phyloP scores from a whole-genome alignment of 2,113 vertebrate species.

The Cygnus buccinator region DNA sequence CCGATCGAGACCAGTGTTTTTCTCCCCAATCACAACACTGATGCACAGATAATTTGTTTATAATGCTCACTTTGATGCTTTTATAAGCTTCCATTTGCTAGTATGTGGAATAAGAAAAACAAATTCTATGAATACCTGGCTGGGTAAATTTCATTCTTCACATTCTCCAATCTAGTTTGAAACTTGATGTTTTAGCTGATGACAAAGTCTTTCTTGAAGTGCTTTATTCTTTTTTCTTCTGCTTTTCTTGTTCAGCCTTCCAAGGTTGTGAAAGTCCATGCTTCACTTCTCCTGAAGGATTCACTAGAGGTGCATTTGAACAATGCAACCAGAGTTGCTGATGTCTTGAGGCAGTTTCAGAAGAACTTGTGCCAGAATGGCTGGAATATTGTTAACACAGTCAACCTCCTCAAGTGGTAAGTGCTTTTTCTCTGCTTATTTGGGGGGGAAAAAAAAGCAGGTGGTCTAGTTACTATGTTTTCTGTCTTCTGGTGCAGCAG shows the following conservation, averaged over 20 bases:
- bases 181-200: background rate
- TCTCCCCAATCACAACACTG: rapidly evolving
- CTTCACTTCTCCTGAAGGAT: conserved; percentile 75
- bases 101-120: background rate
- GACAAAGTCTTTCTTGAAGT: background rate
- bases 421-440: background rate
- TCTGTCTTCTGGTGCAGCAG: background rate
- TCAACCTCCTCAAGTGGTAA: conserved; percentile 76
- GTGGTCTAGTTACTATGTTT: background rate
- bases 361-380: conserved; percentile 69
- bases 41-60: background rate
- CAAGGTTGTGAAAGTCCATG: conserved; percentile 83
- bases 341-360: conserved; percentile 84
- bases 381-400: conserved; percentile 73
- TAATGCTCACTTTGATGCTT: background rate
- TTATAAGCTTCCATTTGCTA: background rate
- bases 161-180: background rate
- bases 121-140: background rate
- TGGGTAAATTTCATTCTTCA: background rate
- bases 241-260: conserved; percentile 66
- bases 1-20: background rate
- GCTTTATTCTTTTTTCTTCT: background rate
- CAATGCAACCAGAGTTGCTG: conserved; percentile 77
- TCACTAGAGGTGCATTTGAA: conserved; percentile 82
- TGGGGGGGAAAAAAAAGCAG: too few species aligned